Evolutionary conservation across 2,797 vertebrate species (phyloP).

Genomic region (Adelosebastes latens): DNA sequence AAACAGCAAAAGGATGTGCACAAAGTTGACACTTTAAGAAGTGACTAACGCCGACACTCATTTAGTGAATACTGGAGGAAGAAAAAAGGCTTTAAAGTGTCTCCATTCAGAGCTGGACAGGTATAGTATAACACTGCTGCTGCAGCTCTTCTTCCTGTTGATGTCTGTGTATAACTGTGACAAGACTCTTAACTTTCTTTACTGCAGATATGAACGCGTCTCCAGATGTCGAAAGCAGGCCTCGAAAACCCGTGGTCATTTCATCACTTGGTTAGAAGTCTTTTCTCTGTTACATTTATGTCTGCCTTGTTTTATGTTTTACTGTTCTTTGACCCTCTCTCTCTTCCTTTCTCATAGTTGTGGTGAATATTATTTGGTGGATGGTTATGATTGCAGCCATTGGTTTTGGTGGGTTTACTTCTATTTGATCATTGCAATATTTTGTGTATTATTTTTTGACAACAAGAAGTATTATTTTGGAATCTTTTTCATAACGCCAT

Average conservation of each 20-base stretch:
- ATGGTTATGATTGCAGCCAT: constrained; percentile 74
- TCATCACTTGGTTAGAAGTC: constrained; percentile 49
- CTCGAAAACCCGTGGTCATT: not conserved
- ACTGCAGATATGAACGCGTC: constrained; percentile 11
- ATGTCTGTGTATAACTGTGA: not conserved
- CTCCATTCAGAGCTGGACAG: constrained; percentile 19
- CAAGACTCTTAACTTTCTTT: not conserved
- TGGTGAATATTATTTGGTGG: constrained; percentile 70
- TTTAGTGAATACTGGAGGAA: not conserved
- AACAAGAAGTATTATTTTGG: not conserved
- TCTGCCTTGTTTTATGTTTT: not conserved
- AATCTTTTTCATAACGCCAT: not conserved
- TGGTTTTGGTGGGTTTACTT: constrained; percentile 58
- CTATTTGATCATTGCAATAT: not conserved
- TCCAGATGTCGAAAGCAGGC: not conserved
- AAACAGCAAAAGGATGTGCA: constrained; percentile 4
- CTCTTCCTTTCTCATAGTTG: constrained; percentile 41
- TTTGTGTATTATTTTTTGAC: not conserved
- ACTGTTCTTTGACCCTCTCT: not conserved
- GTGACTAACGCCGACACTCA: not conserved
- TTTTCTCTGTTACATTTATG: not conserved
- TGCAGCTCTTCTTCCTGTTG: not conserved
- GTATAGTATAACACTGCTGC: constrained; percentile 20
- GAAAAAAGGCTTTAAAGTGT: constrained; percentile 6
- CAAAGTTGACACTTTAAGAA: not conserved